phyloP scores from a whole-genome alignment of 2,888 invertebrate genomes.

The Gandaritis pyraliata region DNA sequence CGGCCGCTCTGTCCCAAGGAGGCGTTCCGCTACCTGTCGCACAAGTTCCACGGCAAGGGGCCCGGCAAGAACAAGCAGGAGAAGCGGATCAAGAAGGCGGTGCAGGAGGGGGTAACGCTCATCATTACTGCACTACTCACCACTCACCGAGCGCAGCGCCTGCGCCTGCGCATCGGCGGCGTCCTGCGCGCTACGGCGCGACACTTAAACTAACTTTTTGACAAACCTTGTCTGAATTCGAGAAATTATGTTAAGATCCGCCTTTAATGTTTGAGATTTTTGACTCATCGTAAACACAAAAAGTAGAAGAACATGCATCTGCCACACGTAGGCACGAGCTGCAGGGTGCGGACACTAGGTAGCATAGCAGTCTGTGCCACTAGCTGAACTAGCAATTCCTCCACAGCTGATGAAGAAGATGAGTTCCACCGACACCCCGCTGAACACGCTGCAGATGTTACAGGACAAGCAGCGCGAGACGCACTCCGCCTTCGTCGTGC shows the following conservation, averaged over 20 bases:
- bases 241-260: too few species aligned
- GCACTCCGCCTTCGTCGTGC: slow-evolving; percentile 95
- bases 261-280: too few species aligned
- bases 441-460: slow-evolving; percentile 96
- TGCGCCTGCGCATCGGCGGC: too few species aligned
- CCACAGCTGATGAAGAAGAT: slow-evolving; percentile 96
- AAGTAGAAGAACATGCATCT: too few species aligned
- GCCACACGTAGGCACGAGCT: too few species aligned
- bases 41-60: slow-evolving; percentile 99
- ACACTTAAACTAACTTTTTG: too few species aligned
- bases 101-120: slow-evolving; percentile 92
- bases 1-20: slow-evolving; percentile 96
- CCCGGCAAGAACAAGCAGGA: slow-evolving; percentile 99
- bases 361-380: neutral
- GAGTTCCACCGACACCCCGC: slow-evolving; percentile 98
- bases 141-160: too few species aligned
- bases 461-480: slow-evolving; percentile 98
- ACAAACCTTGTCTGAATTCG: too few species aligned
- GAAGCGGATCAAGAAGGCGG: slow-evolving; percentile 96
- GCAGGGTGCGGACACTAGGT: too few species aligned
- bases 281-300: too few species aligned
- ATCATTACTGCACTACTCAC: too few species aligned
- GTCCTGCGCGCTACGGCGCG: too few species aligned
- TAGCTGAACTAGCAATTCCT: neutral
- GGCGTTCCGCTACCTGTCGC: slow-evolving; percentile 97